These are phyloP conservation scores for Nothoprocta perdicaria DNA, from an alignment of 2,113 vertebrate genomes.

Conservation along the genomic window DNA sequence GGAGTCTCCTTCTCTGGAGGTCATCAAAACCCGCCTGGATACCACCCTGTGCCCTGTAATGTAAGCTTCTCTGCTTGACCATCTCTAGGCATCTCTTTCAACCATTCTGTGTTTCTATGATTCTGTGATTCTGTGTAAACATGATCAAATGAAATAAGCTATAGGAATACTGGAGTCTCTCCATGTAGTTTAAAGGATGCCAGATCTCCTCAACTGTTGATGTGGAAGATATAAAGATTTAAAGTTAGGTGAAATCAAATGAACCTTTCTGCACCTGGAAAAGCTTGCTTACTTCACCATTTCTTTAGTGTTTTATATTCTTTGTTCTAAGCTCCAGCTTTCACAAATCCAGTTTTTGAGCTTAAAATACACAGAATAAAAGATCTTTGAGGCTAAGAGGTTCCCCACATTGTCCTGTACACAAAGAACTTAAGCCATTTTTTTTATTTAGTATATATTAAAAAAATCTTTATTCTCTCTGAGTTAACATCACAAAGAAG, in stretches of 20 bases:
- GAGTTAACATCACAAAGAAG: not conserved
- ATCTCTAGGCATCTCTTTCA: too few relatives aligned
- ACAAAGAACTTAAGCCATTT: not conserved
- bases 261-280: not conserved
- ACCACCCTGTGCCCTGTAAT: too few relatives aligned
- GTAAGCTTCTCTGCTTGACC: too few relatives aligned
- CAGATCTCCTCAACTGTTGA: not conserved
- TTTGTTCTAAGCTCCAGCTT: not conserved
- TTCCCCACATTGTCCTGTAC: not conserved
- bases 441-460: not conserved
- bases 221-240: not conserved
- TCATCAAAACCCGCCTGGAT: too few relatives aligned
- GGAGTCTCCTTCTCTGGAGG: too few relatives aligned
- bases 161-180: not conserved
- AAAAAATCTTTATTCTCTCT: not conserved
- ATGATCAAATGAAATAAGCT: not conserved
- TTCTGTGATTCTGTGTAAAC: not conserved
- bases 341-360: not conserved
- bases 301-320: not conserved
- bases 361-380: not conserved
- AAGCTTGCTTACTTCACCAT: not conserved
- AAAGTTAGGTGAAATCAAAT: not conserved
- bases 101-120: too few relatives aligned
- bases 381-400: not conserved
- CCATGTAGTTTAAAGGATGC: not conserved